Evolutionary conservation across 35 echinoderm and acorn worm species (phyloP), one percentile per base, ranked within the genome.

Genomic region (Ophioderma brevispina): DNA sequence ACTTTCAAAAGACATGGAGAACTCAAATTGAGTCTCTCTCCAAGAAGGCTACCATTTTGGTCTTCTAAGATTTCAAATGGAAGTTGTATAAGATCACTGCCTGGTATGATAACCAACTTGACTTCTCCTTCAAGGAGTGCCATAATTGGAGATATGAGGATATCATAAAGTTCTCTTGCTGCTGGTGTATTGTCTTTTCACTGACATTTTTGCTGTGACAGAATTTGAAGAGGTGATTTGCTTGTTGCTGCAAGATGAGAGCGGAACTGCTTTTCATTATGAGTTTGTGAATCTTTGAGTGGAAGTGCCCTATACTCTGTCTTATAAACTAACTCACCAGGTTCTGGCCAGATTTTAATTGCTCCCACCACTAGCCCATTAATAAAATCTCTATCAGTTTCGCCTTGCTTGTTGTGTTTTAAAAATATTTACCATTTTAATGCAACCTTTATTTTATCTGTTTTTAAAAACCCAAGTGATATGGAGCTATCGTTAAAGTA

Each of bases 281-380:
- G 83, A 13, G 84, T 90, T 35, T 90, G 59, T 15, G 82, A 82
- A 41, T 95, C 88, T 36, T 80, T 39, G 28, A 90, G 78, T 21
- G 93, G 93, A 2, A 95, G 89, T 32, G 93, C 88, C 87, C 93
- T 81, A 77, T 91, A 90, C 52, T 95, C 93, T 40, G 81, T 89
- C 80, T 89, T 78, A 80, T 88, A 94, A 35, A 84, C 76, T 38
- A 37, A 52, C 55, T 70, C 32, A 37, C 25, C 21, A 1, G 6
- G 38, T 52, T 32, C 31, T 8, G n/a, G 10, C 59, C 59, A 18
- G 28, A 55, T 15, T 4, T 19, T 84, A 40, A 31, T 39, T 40
- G 39, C 15, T 8, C 43, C 49, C 36, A 17, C 39, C 49, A 52
- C 13, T 23, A 38, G n/a, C 39, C n/a, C n/a, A n/a, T n/a, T n/a